Evolutionary conservation across 1,140 invertebrate genomes (phyloP), one percentile per base, ranked within the genome.

Genomic region (Bombus superbus): DNA sequence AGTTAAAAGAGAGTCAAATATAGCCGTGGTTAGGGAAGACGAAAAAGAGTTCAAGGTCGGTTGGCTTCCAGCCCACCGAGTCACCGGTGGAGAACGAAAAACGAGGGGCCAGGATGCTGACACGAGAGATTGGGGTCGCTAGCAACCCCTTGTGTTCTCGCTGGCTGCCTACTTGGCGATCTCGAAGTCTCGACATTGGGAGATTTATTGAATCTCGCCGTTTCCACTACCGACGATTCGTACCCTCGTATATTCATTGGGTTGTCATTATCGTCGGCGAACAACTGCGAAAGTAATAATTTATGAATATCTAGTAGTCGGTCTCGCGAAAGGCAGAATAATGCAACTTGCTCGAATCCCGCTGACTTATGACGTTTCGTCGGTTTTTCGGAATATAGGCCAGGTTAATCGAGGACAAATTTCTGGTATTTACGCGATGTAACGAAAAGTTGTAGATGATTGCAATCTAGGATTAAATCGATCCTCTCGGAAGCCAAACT

Each of bases 41-140:
- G 78, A 73, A 80, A 92, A 92, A 81, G 86, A 91, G 89, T 90
- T 87, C 92, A 93, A 92, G 92, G 92, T 92, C 89, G 89, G 79
- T 91, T 92, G 89, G 90, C 91, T 90, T 76, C 75, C 62, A 87
- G 92, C 88, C 85, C 88, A 89, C 79, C 28, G 75, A 75, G 83
- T 69, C 79, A 85, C 73, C 35, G 59, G 59, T 59, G 44, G 38
- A 79, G 72, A 69, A 78, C 44, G 44, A 42, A 62, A 85, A 81
- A 57, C n/a, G 62, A 62, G 73, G 35, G n/a, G 66, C n/a, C 69
- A 88, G 88, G 83, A 91, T 88, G 89, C 90, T 92, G 90, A 92
- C 92, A 88, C 86, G 80, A 72, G 83, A 82, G 64, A 90, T 92
- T 84, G 82, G 82, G 83, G 86, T 81, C 69, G 83, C 62, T n/a